Conservation (phyloP, 2,797 vertebrate genomes). For the Helarctos malayanus region DNA sequence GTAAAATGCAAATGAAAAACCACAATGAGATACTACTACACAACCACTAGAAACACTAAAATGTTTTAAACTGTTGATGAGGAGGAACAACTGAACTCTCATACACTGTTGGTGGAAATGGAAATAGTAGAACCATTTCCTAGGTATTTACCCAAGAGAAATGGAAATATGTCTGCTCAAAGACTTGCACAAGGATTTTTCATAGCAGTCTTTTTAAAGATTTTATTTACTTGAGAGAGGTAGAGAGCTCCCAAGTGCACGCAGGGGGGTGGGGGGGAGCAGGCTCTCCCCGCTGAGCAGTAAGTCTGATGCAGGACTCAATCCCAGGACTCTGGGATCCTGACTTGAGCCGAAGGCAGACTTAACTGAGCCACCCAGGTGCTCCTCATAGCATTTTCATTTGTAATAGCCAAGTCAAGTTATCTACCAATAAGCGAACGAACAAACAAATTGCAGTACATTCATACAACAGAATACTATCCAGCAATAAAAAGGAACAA, state of each 20-base stretch:
- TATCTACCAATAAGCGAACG: neutral
- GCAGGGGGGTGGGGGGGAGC: no score
- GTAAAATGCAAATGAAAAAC: slow-evolving; percentile 24
- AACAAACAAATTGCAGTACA: neutral
- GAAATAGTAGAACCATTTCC: neutral
- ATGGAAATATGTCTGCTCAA: neutral
- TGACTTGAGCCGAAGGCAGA: neutral
- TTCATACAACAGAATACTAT: neutral
- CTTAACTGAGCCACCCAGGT: neutral
- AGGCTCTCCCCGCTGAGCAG: no score
- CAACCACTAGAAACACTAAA: neutral
- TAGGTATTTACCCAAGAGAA: slow-evolving; percentile 16
- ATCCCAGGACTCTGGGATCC: neutral
- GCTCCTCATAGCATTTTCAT: neutral
- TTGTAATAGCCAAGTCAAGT: neutral
- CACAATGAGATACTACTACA: neutral
- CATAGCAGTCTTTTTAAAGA: neutral
- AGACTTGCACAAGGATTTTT: neutral
- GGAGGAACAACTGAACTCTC: neutral
- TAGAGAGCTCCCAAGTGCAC: no score
- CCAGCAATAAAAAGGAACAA: slow-evolving; percentile 20
- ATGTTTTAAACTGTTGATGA: neutral
- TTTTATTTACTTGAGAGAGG: neutral
- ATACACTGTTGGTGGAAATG: neutral
- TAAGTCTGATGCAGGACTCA: no score